These are phyloP conservation scores for Hippocampus guttulatus DNA, from an alignment of 2,113 vertebrate genomes.

Conservation along the genomic window DNA sequence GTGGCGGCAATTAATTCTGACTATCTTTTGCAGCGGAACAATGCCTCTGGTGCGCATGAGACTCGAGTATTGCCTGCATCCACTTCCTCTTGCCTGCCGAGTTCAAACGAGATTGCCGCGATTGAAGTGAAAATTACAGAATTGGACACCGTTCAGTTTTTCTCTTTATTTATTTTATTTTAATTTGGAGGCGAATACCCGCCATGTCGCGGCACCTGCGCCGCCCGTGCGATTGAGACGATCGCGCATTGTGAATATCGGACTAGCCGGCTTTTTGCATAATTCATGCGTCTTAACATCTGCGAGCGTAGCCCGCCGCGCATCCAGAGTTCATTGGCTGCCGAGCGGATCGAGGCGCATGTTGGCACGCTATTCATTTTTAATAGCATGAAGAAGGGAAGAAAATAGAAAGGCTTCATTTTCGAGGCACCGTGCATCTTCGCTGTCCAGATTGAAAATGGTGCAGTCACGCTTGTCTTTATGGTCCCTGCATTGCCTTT, in stretches of 20 bases:
- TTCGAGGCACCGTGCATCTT: neutral
- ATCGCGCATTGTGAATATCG: conserved; percentile 62
- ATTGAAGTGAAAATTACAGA: conserved; percentile 34
- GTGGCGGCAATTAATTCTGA: conserved; percentile 67
- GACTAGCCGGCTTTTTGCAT: conserved; percentile 62
- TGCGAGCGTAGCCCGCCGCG: conserved; percentile 51
- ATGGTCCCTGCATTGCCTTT: neutral
- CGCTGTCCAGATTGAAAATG: conserved; percentile 27
- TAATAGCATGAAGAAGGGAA: conserved; percentile 41
- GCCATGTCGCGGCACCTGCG: conserved; percentile 16
- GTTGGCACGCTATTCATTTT: conserved; percentile 54
- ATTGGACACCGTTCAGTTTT: conserved; percentile 8
- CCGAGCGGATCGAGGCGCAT: conserved; percentile 43
- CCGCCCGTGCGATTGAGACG: conserved; percentile 35
- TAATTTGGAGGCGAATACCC: conserved; percentile 8
- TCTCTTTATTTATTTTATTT: neutral
- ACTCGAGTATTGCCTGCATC: conserved; percentile 42
- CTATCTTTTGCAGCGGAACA: conserved; percentile 69
- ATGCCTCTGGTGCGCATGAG: conserved; percentile 56
- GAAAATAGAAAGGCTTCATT: conserved; percentile 43
- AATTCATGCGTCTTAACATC: conserved; percentile 69
- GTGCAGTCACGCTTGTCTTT: conserved; percentile 19
- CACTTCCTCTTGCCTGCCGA: conserved; percentile 37
- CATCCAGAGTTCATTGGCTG: conserved; percentile 53
- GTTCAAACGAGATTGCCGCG: conserved; percentile 43